phyloP scores from a whole-genome alignment of 2,113 vertebrate genomes.

The Brachirus orientalis region DNA sequence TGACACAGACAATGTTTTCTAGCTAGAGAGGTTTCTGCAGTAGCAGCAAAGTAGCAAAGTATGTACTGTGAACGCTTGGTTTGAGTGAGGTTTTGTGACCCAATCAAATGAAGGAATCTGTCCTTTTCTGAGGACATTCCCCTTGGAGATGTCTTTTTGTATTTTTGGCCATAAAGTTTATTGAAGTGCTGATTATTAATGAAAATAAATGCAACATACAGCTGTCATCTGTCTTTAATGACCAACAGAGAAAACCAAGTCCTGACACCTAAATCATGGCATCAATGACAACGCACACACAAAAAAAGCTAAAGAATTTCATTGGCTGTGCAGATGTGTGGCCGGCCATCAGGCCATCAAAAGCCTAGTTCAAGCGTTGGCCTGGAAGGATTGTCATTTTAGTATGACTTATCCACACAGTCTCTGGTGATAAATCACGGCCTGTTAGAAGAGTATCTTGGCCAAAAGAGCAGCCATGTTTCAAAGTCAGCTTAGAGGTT shows the following conservation, averaged over 20 bases:
- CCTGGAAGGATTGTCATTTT: constrained; percentile 35
- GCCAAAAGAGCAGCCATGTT: constrained; percentile 55
- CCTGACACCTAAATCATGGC: constrained; percentile 6
- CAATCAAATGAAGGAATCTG: constrained; percentile 3
- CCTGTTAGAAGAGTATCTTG: constrained; percentile 36
- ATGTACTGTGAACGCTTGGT: not conserved
- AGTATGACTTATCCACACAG: constrained; percentile 25
- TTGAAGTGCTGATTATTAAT: constrained; percentile 27
- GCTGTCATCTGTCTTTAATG: constrained; percentile 38
- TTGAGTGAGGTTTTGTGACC: constrained; percentile 4
- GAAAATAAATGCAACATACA: no score
- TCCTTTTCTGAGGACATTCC: no score
- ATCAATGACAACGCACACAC: constrained; percentile 3
- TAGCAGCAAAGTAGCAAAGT: not conserved
- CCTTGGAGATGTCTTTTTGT: no score
- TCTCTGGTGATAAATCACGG: constrained; percentile 46
- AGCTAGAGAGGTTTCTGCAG: constrained; percentile 6
- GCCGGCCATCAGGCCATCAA: constrained; percentile 10
- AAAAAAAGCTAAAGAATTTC: constrained; percentile 7
- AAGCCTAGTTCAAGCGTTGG: constrained; percentile 23
- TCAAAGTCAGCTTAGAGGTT: constrained; percentile 64
- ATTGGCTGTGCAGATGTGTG: constrained; percentile 14
- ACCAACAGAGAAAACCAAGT: constrained; percentile 16
- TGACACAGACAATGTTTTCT: not conserved
- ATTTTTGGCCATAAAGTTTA: constrained; percentile 7